Conservation (phyloP, 37 sponge, comb jelly and placozoan genomes). For the Ephydatia muelleri region DNA sequence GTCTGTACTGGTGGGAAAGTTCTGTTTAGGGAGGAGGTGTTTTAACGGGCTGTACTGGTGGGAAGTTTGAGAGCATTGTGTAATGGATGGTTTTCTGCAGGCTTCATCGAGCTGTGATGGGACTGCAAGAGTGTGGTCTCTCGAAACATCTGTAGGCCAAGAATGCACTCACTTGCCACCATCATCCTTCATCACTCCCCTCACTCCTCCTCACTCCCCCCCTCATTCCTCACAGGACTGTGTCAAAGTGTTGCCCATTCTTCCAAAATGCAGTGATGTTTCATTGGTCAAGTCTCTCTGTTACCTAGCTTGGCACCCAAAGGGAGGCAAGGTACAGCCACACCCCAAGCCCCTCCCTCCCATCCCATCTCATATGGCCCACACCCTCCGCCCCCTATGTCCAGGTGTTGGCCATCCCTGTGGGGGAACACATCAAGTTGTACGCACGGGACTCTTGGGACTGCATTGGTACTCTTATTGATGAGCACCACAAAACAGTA, state of each 20-base stretch:
- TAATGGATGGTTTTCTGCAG: not conserved
- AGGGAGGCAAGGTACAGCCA: constrained; percentile 38
- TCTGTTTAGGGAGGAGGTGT: constrained; percentile 19
- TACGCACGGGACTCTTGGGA: constrained; percentile 37
- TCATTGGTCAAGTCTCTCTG: constrained; percentile 31
- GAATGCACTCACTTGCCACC: not conserved
- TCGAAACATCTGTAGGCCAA: constrained; percentile 26
- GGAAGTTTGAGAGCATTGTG: not conserved
- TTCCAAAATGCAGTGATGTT: constrained; percentile 64
- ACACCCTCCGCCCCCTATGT: not conserved
- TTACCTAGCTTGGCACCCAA: constrained; percentile 67
- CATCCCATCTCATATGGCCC: not conserved
- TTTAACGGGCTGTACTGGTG: not conserved
- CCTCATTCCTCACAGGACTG: constrained; percentile 21
- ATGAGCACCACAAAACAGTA: constrained; percentile 42
- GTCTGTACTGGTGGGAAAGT: constrained; percentile 51
- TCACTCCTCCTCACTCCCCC: not conserved
- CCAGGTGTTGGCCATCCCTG: constrained; percentile 57
- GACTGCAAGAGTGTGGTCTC: constrained; percentile 60
- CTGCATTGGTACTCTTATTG: constrained; percentile 30
- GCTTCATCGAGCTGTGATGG: constrained; percentile 74
- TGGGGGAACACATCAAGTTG: constrained; percentile 52
- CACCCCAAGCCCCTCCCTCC: not conserved
- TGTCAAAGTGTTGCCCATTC: constrained; percentile 35
- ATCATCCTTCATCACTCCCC: not conserved